Base-by-base conservation (phyloP, 2,888 invertebrate species). In the Habroteleia sp. region DNA sequence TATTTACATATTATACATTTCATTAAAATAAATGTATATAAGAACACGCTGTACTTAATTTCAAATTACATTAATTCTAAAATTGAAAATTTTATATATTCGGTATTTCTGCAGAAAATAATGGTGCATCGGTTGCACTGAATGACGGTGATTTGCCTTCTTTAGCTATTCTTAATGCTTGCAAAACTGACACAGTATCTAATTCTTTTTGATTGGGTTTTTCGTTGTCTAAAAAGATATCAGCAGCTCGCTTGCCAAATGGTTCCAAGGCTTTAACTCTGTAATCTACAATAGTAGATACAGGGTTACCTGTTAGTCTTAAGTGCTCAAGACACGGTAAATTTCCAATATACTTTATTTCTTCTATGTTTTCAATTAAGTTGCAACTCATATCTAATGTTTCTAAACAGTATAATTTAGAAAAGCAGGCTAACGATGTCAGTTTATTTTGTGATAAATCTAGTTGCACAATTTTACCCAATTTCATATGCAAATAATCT, bases 161-260 rank as follows among this genome's bases (percentile, higher is more conserved):
- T 79, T 93, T 93, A 0, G 95, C 94, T 41, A 93, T 92, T 80
- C 95, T 92, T 73, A 98, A 90, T 0, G 98, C 98, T 87, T 96
- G 94, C 74, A 97, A 89, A 27, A 98, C 95, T 29, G 96, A 93
- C 0, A 97, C 97, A 1, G 96, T 97, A 84, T 98, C 98, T 79
- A 97, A 87, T 87, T 98, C 98, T 79, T 94, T 94, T 83, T 94
- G 94, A 6, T 95, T 93, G 0, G 97, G 94, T 78, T 92, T 94
- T 83, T 96, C 95, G 84, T 95, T 96, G 85, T 99, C 98, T 69
- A 98, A 89, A 83, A 93, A 94, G 27, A 98, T 93, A 86, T 97
- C 95, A 7, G 92, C 90, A 80, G 96, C 95, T 76, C 97, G 91
- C 39, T 93, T 92, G 44, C 95, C 94, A 85, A 98, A 97, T 80